A percentile compares a stretch with the other conserved stretches of the same genome.
phyloP scores from a whole-genome alignment of 2,797 vertebrate genomes.

The Pseudopleuronectes americanus region DNA sequence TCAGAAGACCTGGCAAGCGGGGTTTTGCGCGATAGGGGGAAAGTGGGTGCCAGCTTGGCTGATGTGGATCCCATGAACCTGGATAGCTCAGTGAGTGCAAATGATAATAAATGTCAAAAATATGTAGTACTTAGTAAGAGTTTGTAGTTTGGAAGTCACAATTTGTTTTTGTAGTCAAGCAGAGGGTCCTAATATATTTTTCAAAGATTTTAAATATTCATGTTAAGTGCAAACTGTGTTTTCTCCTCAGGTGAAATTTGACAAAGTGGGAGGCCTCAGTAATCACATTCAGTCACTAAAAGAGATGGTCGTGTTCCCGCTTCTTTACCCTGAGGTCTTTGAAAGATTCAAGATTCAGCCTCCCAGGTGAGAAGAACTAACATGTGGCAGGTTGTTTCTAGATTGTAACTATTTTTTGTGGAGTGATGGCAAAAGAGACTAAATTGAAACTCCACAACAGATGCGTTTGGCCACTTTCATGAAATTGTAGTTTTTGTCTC shows the following conservation, averaged over 20 bases:
- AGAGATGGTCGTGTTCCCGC: slow-evolving; percentile 99
- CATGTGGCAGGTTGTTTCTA: not conserved
- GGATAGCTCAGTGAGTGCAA: slow-evolving; percentile 90
- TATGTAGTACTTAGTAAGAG: not conserved
- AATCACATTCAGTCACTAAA: slow-evolving; percentile 97
- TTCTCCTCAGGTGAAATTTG: slow-evolving; percentile 90
- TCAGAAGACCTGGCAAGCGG: slow-evolving; percentile 94
- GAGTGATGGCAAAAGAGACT: not conserved
- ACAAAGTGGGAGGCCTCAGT: slow-evolving; percentile 94
- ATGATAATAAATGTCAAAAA: not conserved
- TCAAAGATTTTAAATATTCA: not conserved
- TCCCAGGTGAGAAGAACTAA: slow-evolving; percentile 87
- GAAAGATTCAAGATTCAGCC: slow-evolving; percentile 99
- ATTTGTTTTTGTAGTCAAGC: not conserved
- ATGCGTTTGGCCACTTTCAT: not conserved
- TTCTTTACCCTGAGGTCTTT: slow-evolving; percentile 98
- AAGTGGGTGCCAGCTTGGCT: slow-evolving; percentile 96
- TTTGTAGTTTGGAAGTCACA: not conserved
- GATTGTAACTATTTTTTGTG: not conserved
- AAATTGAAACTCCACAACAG: too few relatives aligned
- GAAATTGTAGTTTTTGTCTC: not conserved
- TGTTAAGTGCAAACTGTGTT: not conserved
- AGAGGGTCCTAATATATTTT: not conserved
- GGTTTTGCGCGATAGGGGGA: slow-evolving; percentile 93
- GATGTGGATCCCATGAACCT: slow-evolving; percentile 99